These are phyloP conservation scores for Oxygymnocypris stewartii DNA, from an alignment of 2,113 vertebrate genomes.

Conservation along the genomic window DNA sequence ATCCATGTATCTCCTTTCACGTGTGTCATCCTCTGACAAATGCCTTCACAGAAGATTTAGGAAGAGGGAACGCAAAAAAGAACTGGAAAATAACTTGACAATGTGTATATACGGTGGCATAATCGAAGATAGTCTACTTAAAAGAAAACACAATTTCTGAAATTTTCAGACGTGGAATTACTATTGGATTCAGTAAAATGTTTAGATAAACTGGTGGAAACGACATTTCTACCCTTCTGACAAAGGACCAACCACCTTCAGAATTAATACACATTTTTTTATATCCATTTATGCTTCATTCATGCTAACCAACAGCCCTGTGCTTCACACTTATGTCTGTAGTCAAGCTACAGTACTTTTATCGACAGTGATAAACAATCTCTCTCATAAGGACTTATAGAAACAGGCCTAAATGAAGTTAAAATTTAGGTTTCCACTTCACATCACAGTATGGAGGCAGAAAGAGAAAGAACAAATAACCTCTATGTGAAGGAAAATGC, in stretches of 20 bases:
- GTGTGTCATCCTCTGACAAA: slow-evolving; percentile 40
- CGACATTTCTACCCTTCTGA: background rate
- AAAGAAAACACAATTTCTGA: background rate
- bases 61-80: background rate
- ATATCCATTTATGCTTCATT: background rate
- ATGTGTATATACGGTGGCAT: background rate
- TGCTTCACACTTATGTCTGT: slow-evolving; percentile 5
- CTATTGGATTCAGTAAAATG: background rate
- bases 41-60: slow-evolving; percentile 27
- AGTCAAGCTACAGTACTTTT: background rate
- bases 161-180: background rate
- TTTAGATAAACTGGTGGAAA: slow-evolving; percentile 10
- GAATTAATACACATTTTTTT: background rate
- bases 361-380: background rate
- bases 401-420: background rate
- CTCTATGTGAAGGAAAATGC: slow-evolving; percentile 37
- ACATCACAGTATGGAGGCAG: background rate
- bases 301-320: background rate
- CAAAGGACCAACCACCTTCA: background rate
- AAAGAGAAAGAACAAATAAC: slow-evolving; percentile 23
- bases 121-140: background rate
- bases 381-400: background rate
- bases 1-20: slow-evolving; percentile 48
- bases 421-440: slow-evolving; percentile 5
- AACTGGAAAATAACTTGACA: background rate